Percentiles rank a stretch among this genome's conserved stretches.
These are phyloP conservation scores for Drosophila kuntzei DNA, from an alignment of 2,888 invertebrate species.

Conservation along the genomic window DNA sequence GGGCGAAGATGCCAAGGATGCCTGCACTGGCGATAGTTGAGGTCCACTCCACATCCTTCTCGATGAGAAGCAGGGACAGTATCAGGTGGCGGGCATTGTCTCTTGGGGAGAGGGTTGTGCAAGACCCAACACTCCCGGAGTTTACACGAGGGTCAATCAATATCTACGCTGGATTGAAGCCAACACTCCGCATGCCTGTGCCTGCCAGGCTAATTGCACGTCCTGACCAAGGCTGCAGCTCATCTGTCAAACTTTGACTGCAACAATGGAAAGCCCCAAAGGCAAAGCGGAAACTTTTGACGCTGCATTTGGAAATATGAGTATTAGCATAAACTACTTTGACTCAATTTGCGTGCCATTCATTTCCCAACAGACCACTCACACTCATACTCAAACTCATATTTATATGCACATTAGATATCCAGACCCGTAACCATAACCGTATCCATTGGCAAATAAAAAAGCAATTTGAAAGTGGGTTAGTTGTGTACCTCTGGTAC, in stretches of 20 bases:
- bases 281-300: conserved; percentile 52
- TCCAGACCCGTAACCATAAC: conserved; percentile 49
- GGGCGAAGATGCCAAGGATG: conserved; percentile 44
- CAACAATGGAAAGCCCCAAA: conserved; percentile 21
- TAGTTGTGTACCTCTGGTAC: conserved; percentile 45
- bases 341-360: conserved; percentile 52
- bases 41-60: conserved; percentile 57
- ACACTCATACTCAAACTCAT: background rate
- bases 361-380: conserved; percentile 34
- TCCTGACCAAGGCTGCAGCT: conserved; percentile 8
- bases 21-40: conserved; percentile 66
- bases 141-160: conserved; percentile 66
- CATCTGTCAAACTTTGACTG: conserved; percentile 58
- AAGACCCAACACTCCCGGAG: conserved; percentile 62
- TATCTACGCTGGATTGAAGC: conserved; percentile 56
- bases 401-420: conserved; percentile 25
- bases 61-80: conserved; percentile 50
- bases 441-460: conserved; percentile 68
- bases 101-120: conserved; percentile 72
- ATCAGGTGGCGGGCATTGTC: conserved; percentile 67
- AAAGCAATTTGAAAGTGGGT: conserved; percentile 75
- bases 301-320: conserved; percentile 40
- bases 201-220: conserved; percentile 31
- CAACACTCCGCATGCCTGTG: conserved; percentile 58
- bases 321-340: conserved; percentile 65